Conservation (phyloP, 2,113 vertebrate species). For the Actinemys pallida region DNA sequence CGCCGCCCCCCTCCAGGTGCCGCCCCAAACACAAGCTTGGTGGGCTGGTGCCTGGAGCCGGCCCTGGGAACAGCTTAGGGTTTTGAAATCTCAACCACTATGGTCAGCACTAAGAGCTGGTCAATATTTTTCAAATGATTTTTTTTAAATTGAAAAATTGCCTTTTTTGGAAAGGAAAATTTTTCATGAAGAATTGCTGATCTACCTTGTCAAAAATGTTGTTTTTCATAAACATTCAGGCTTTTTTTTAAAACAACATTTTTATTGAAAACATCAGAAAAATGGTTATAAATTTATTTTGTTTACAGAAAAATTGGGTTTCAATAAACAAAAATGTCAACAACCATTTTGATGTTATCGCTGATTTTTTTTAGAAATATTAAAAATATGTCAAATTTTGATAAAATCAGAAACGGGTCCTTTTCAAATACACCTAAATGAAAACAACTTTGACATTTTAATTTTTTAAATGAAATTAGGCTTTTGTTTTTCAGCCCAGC, state of each 20-base stretch:
- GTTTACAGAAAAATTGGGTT: neutral
- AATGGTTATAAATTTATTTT: neutral
- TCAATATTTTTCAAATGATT: neutral
- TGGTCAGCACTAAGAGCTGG: neutral
- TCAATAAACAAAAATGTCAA: neutral
- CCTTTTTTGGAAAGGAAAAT: neutral
- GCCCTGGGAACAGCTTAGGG: neutral
- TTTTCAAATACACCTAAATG: neutral
- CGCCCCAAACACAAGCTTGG: too few relatives aligned
- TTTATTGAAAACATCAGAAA: neutral
- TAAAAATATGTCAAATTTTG: neutral
- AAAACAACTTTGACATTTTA: neutral
- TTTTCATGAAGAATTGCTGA: neutral
- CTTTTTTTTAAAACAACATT: neutral
- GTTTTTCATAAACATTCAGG: neutral
- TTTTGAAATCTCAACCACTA: neutral
- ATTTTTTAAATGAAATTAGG: neutral
- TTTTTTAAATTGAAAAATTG: neutral
- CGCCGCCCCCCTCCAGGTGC: too few relatives aligned
- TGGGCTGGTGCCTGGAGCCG: too few relatives aligned
- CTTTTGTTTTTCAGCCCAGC: neutral
- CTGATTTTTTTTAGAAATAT: neutral
- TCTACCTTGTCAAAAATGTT: neutral
- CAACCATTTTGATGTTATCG: neutral
- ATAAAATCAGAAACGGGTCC: neutral